Percentiles rank a stretch among this genome's conserved stretches.
phyloP scores from a whole-genome alignment of 2,888 invertebrate species.

The Latrodectus elegans region DNA sequence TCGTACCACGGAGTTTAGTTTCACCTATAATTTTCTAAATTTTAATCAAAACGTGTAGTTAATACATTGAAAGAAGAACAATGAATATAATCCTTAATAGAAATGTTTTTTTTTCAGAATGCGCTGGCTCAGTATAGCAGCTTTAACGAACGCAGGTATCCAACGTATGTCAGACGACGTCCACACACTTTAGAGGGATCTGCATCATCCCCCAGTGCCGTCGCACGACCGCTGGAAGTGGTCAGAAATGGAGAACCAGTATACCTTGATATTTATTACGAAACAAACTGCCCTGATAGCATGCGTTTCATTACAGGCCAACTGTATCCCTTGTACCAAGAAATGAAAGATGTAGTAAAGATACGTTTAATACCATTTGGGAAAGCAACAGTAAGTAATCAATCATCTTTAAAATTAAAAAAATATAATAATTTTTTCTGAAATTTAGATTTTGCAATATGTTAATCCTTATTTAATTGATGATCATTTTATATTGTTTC shows the following conservation, averaged over 20 bases:
- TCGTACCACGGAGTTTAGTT: no score
- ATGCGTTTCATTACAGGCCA: slow-evolving; percentile 47
- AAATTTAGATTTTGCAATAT: no score
- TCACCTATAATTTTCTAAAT: no score
- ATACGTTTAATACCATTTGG: slow-evolving; percentile 55
- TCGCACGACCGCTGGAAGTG: not conserved
- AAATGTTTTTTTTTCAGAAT: no score
- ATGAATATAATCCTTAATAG: no score
- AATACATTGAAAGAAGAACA: no score
- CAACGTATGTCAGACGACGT: not conserved
- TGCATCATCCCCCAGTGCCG: not conserved
- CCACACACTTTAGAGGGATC: not conserved
- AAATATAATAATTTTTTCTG: no score
- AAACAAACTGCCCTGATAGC: slow-evolving; percentile 64
- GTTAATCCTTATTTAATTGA: no score
- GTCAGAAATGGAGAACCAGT: slow-evolving; percentile 11
- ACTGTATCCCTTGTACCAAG: slow-evolving; percentile 33
- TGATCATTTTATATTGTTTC: no score
- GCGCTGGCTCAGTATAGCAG: not conserved
- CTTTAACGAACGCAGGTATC: not conserved
- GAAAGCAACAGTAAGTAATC: slow-evolving; percentile 56
- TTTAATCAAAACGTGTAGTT: no score
- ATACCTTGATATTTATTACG: slow-evolving; percentile 46
- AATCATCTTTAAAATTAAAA: not conserved
- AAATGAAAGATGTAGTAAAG: slow-evolving; percentile 37